Conservation (phyloP, 2,888 invertebrate genomes). For the Phyllotreta striolata region DNA sequence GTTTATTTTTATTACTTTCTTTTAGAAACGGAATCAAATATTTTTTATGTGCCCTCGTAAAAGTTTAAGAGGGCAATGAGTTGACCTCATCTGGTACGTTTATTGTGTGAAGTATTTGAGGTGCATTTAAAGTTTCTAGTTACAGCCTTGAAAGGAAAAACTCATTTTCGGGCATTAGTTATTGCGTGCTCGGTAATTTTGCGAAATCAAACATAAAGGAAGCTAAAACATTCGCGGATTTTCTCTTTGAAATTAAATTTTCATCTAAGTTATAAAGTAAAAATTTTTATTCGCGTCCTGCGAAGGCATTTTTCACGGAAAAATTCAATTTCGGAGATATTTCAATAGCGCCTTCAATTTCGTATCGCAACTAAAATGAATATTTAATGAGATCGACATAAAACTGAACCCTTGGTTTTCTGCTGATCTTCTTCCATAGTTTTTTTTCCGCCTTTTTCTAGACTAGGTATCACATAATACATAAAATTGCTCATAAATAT, state of each 20-base stretch:
- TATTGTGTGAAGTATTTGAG: conserved; percentile 21
- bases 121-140: conserved; percentile 15
- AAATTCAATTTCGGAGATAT: conserved; percentile 31
- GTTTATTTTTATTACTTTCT: conserved; percentile 50
- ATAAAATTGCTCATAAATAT: conserved; percentile 58
- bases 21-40: conserved; percentile 43
- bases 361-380: conserved; percentile 30
- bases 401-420: conserved; percentile 34
- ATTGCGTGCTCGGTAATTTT: background rate
- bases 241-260: conserved; percentile 19
- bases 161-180: conserved; percentile 13
- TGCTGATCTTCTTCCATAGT: conserved; percentile 28
- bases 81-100: conserved; percentile 35
- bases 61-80: conserved; percentile 42
- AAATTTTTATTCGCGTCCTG: conserved; percentile 25
- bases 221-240: conserved; percentile 7
- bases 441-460: conserved; percentile 30
- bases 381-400: conserved; percentile 33
- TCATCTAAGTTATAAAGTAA: conserved; percentile 21
- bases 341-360: conserved; percentile 25
- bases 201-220: background rate
- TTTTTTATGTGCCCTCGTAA: conserved; percentile 43
- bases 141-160: conserved; percentile 13
- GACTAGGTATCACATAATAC: conserved; percentile 52
- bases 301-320: conserved; percentile 20